Percentiles rank a stretch among this genome's conserved stretches.
These are phyloP conservation scores for Diarsia brunnea DNA, from an alignment of 2,888 invertebrate genomes.

Conservation along the genomic window DNA sequence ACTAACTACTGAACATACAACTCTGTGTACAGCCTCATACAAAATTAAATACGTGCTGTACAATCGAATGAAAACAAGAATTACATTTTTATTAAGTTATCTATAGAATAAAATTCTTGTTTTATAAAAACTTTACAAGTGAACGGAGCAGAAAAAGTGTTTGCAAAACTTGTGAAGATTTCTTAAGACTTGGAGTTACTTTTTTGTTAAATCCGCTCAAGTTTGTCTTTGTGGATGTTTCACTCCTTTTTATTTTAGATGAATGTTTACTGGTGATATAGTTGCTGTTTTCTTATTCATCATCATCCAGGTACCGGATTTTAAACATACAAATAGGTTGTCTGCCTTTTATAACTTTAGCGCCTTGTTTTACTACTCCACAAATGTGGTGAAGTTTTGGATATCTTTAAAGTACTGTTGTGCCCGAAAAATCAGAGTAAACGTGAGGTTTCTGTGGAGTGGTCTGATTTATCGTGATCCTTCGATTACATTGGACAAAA, in stretches of 20 bases:
- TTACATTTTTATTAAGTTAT: slow-evolving; percentile 29
- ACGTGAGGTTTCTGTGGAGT: too few relatives aligned
- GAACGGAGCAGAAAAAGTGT: slow-evolving; percentile 47
- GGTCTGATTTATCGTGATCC: not conserved
- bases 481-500: not conserved
- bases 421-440: not conserved
- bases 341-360: not conserved
- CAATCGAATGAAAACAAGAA: not conserved
- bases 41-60: not conserved
- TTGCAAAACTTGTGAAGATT: slow-evolving; percentile 42
- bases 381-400: not conserved
- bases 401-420: too few relatives aligned
- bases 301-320: not conserved
- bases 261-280: slow-evolving; percentile 5
- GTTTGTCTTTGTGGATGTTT: slow-evolving; percentile 24
- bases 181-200: slow-evolving; percentile 26
- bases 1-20: not conserved
- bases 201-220: slow-evolving; percentile 36
- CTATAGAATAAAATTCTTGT: slow-evolving; percentile 30
- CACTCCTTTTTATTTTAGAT: not conserved
- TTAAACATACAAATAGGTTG: not conserved
- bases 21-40: too few relatives aligned
- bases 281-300: not conserved
- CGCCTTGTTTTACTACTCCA: not conserved
- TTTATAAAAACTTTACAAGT: slow-evolving; percentile 37